Conservation (phyloP, 2,113 vertebrate genomes). For the Micromys minutus region DNA sequence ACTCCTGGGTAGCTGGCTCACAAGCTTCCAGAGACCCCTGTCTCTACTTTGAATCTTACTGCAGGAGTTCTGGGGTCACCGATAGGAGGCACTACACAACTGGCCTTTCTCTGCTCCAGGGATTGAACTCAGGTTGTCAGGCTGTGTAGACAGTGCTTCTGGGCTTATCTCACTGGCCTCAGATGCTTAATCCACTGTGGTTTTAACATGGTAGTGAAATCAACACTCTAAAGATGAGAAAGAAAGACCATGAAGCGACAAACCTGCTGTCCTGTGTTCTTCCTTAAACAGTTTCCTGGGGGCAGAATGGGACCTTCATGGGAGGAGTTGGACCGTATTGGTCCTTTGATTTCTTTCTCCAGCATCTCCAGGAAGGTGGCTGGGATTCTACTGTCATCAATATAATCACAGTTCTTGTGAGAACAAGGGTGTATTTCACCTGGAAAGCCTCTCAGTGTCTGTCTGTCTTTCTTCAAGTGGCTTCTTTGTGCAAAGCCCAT, state of each 20-base stretch:
- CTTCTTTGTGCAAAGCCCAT: background rate
- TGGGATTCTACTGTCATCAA: background rate
- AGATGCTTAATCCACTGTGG: background rate
- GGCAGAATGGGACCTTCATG: background rate
- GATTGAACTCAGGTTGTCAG: background rate
- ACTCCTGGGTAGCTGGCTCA: background rate
- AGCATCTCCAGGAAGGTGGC: no score
- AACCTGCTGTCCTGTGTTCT: background rate
- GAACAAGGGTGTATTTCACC: background rate
- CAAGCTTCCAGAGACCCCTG: background rate
- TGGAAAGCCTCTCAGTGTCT: accelerated
- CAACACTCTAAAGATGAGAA: background rate
- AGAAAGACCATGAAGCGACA: background rate
- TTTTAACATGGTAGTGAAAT: background rate
- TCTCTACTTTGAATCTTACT: background rate
- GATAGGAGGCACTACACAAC: background rate
- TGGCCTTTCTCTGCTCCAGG: background rate
- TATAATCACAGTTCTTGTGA: background rate
- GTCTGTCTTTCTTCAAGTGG: background rate
- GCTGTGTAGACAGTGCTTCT: background rate
- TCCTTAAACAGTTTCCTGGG: background rate
- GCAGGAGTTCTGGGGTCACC: background rate
- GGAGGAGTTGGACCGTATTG: background rate
- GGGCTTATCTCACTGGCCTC: background rate
- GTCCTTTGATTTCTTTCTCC: background rate